phyloP scores from a whole-genome alignment of 2,797 vertebrate species.

The Zenarchopterus dispar region DNA sequence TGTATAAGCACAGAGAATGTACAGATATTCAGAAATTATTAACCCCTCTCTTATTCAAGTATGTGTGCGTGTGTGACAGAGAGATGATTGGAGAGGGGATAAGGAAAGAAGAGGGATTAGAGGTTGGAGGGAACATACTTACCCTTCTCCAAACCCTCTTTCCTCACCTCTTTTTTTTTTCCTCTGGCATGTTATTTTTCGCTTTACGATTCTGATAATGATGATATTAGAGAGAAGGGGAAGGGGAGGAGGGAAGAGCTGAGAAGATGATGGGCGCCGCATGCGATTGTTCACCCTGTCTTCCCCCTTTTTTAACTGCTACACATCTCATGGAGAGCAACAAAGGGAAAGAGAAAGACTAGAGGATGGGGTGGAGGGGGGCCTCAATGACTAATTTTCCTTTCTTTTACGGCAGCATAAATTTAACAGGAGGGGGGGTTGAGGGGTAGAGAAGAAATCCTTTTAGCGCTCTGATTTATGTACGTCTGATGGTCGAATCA shows the following conservation, averaged over 20 bases:
- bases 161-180: conserved; percentile 45
- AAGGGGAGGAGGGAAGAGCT: conserved; percentile 57
- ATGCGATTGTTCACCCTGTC: conserved; percentile 69
- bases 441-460: conserved; percentile 82
- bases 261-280: conserved; percentile 63
- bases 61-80: conserved; percentile 22
- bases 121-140: conserved; percentile 63
- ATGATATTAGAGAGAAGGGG: conserved; percentile 75
- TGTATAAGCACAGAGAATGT: conserved; percentile 10
- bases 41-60: conserved; percentile 58
- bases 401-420: conserved; percentile 87
- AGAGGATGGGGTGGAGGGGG: conserved; percentile 48
- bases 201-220: conserved; percentile 82
- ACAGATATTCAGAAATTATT: conserved; percentile 56
- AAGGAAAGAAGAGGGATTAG: conserved; percentile 48
- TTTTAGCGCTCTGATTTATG: conserved; percentile 89
- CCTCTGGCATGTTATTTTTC: conserved; percentile 76
- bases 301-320: conserved; percentile 67
- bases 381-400: conserved; percentile 84
- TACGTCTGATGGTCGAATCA: conserved; percentile 85
- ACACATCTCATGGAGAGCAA: conserved; percentile 57
- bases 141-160: conserved; percentile 59
- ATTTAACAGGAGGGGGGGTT: conserved; percentile 79
- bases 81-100: conserved; percentile 50
- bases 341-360: conserved; percentile 68